A percentile compares a stretch with the other conserved stretches of the same genome.
Conservation (phyloP, 2,888 invertebrate genomes). For the Drosophila infuscata region DNA sequence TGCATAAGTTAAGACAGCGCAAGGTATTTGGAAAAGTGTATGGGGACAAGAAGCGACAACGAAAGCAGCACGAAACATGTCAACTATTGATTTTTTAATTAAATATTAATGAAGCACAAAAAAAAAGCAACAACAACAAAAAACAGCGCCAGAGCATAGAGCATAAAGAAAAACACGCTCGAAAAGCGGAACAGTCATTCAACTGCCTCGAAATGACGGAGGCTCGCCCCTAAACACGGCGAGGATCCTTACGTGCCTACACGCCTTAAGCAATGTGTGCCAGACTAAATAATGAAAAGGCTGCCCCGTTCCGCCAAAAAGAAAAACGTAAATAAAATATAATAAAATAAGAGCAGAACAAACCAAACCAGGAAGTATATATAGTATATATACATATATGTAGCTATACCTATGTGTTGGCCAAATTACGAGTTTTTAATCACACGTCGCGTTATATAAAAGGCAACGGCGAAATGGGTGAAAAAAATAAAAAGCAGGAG, state of each 20-base stretch:
- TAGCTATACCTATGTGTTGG: not conserved
- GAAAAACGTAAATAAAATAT: slow-evolving; percentile 15
- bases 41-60: slow-evolving; percentile 29
- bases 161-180: slow-evolving; percentile 49
- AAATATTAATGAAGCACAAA: slow-evolving; percentile 82
- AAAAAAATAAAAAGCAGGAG: slow-evolving; percentile 14
- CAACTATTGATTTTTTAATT: slow-evolving; percentile 83
- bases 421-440: slow-evolving; percentile 71
- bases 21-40: slow-evolving; percentile 53
- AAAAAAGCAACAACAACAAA: slow-evolving; percentile 25
- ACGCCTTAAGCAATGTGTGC: slow-evolving; percentile 56
- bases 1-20: slow-evolving; percentile 61
- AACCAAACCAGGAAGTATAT: slow-evolving; percentile 10
- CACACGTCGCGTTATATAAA: slow-evolving; percentile 71
- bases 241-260: slow-evolving; percentile 32
- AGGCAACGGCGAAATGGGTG: slow-evolving; percentile 9
- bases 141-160: slow-evolving; percentile 35
- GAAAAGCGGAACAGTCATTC: slow-evolving; percentile 60
- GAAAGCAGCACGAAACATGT: slow-evolving; percentile 61
- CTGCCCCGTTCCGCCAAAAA: slow-evolving; percentile 10
- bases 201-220: slow-evolving; percentile 33
- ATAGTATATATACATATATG: not conserved
- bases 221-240: slow-evolving; percentile 28
- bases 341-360: slow-evolving; percentile 24
- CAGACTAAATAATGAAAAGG: slow-evolving; percentile 56